Evolutionary conservation across 1,140 invertebrate genomes (phyloP).

Genomic region (Mycetomoellerius zeteki): DNA sequence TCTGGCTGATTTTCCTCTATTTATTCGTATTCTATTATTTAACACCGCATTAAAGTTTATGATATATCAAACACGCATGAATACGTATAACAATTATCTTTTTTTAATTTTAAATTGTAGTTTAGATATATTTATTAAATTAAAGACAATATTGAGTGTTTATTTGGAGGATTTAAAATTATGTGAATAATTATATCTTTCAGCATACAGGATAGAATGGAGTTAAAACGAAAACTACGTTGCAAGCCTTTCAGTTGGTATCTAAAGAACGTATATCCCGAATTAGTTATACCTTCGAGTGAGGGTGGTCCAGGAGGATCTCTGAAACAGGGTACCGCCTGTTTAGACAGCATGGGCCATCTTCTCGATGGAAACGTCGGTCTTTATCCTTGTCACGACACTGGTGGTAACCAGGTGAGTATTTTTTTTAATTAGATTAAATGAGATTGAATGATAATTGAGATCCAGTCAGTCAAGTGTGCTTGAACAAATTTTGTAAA

Average conservation of each 20-base stretch:
- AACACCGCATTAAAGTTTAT: neutral
- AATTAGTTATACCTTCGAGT: slow-evolving; percentile 92
- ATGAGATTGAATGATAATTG: no score
- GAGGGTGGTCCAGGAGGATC: slow-evolving; percentile 88
- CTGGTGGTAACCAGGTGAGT: slow-evolving; percentile 96
- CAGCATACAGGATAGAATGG: slow-evolving; percentile 95
- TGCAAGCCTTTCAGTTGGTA: slow-evolving; percentile 99
- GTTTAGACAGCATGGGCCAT: slow-evolving; percentile 97
- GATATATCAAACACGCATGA: neutral
- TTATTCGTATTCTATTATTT: neutral
- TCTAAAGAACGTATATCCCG: slow-evolving; percentile 98
- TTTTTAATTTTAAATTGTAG: neutral
- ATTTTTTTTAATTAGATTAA: neutral
- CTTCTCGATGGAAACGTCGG: slow-evolving; percentile 95
- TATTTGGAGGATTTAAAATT: neutral
- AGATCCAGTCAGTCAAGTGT: no score
- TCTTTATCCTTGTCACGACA: slow-evolving; percentile 97
- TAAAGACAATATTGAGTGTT: neutral
- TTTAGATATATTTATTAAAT: no score
- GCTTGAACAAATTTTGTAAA: no score
- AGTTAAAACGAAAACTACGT: slow-evolving; percentile 93
- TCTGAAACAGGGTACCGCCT: slow-evolving; percentile 93
- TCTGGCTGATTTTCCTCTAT: neutral
- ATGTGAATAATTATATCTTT: slow-evolving; percentile 74
- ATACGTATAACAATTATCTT: neutral